Base-by-base conservation (phyloP, 2,113 vertebrate genomes). In the Ciconia stormi region DNA sequence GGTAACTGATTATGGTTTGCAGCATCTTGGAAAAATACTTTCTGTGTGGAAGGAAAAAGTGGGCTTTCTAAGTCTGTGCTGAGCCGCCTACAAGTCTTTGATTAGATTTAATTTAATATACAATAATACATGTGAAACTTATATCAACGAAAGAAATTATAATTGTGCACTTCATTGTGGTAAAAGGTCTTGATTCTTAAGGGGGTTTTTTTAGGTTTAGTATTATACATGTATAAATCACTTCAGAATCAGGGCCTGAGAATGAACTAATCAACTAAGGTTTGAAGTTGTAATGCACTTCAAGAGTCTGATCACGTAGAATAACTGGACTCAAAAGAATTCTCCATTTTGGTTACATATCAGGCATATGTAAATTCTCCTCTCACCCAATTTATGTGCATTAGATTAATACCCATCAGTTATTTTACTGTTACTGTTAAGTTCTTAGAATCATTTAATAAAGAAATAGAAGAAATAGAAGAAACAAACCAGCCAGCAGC, bases 1-100 rank as follows among this genome's bases (percentile, higher is more conserved):
- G 98, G 99, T 99, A 97, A 96, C 20, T 38, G 32, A 61, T 82
- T 16, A 23, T 50, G 6, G 50, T 74, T 50, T 89, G 15, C n/a
- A 56, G 27, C 10, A 12, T 65, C 63, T 49, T 56, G 32, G 50
- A 81, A 83, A 91, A 50, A 49, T 46, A 2, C 7, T 76, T 89
- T 8, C 44, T 88, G 15, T 55, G 50, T 82, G 52, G 55, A 74
- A 85, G 84, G 72, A 47, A 72, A 13, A 87, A 30, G 26, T 10
- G 17, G 5, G 3, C 9, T 93, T 83, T 61, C 19, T 16, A n/a
- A 38, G 25, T 49, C 36, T 55, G 9, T 87, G 36, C 67, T 70
- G 47, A 84, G 14, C 29, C 23, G 5, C 7, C 20, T 82, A 14
- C 13, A 63, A 67, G 21, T 61, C 15, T 89, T 76, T 42, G 6